Conservation (phyloP, 2,888 invertebrate genomes). For the Tuta absoluta region DNA sequence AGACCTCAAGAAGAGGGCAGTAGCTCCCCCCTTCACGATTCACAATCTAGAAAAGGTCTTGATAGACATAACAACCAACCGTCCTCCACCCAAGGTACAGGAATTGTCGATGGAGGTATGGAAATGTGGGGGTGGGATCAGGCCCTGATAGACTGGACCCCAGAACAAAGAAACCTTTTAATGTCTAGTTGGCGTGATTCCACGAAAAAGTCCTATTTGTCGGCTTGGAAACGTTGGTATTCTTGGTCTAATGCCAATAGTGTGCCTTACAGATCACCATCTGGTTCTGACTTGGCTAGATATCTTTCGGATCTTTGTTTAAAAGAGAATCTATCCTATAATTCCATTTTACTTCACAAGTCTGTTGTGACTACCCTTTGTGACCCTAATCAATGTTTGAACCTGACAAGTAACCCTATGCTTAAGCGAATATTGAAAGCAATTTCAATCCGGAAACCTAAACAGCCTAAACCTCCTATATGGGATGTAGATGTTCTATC, state of each 20-base stretch:
- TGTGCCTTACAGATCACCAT: neutral
- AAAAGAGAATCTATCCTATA: neutral
- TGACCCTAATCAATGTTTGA: neutral
- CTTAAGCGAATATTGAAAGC: neutral
- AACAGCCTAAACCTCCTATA: neutral
- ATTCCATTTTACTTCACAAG: neutral
- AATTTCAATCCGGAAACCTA: neutral
- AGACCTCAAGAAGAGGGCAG: neutral
- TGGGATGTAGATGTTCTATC: neutral
- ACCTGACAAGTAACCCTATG: neutral
- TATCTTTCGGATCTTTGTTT: neutral
- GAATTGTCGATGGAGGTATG: neutral
- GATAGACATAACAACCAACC: neutral
- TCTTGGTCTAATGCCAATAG: neutral
- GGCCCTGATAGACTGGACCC: neutral
- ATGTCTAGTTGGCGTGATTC: neutral
- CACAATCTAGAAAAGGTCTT: neutral
- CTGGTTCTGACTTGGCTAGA: neutral
- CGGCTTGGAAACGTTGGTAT: neutral
- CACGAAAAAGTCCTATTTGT: neutral
- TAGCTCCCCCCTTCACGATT: neutral
- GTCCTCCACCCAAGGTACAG: neutral
- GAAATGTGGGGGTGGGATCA: constrained; percentile 10
- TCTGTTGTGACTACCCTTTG: neutral
- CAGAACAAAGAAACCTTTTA: neutral